A percentile compares a stretch with the other conserved stretches of the same genome.
These are phyloP conservation scores for Ptilonorhynchus violaceus DNA, from an alignment of 2,113 vertebrate genomes.

Conservation along the genomic window DNA sequence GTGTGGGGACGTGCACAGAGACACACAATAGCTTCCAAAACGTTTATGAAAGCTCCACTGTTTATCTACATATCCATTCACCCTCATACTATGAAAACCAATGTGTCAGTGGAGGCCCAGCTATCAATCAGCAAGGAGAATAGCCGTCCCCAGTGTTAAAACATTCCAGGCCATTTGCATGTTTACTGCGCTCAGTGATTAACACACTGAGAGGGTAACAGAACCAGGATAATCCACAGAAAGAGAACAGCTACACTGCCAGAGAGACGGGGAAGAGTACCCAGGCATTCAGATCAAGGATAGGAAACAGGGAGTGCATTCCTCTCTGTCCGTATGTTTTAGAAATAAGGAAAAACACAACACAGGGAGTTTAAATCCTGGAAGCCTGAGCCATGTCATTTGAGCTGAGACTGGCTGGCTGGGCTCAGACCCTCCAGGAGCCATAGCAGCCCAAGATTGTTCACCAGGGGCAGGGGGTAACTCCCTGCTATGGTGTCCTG, in stretches of 20 bases:
- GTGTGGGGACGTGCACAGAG: neutral
- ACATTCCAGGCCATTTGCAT: neutral
- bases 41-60: neutral
- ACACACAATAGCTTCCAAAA: neutral
- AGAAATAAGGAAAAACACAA: neutral
- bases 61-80: neutral
- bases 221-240: neutral
- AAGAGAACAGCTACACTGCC: neutral
- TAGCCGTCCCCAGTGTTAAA: neutral
- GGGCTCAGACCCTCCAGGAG: neutral
- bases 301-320: neutral
- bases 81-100: neutral
- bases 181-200: neutral
- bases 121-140: neutral
- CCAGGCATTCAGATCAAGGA: neutral
- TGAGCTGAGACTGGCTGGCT: neutral
- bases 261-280: neutral
- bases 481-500: neutral
- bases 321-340: neutral
- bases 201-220: neutral
- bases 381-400: neutral
- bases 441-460: neutral
- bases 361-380: neutral
- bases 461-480: neutral
- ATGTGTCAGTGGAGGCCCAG: neutral